Evolutionary conservation across 2,888 invertebrate genomes (phyloP).

Genomic region (Agonum fuliginosum): DNA sequence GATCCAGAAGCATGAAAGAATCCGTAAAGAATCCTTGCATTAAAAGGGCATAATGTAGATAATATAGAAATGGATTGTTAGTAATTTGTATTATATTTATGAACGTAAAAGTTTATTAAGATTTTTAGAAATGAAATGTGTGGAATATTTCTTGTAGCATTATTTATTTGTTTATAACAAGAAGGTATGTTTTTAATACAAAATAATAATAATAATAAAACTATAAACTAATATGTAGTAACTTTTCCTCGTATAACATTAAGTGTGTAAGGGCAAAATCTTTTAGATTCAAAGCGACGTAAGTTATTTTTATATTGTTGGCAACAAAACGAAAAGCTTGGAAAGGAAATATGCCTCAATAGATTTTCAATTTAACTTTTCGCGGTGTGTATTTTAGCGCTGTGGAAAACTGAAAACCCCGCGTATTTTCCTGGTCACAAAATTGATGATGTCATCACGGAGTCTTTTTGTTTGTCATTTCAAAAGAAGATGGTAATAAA

Average conservation of each 20-base stretch:
- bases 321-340: conserved; percentile 48
- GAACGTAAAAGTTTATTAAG: too few relatives aligned
- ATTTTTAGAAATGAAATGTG: too few relatives aligned
- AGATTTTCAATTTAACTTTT: conserved; percentile 57
- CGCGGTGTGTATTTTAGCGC: conserved; percentile 53
- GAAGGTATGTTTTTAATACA: too few relatives aligned
- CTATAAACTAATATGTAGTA: too few relatives aligned
- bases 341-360: conserved; percentile 55
- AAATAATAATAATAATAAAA: too few relatives aligned
- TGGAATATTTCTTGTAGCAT: too few relatives aligned
- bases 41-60: too few relatives aligned
- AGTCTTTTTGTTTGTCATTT: conserved; percentile 38
- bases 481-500: background rate
- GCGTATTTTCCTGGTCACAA: conserved; percentile 49
- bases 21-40: too few relatives aligned
- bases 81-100: too few relatives aligned
- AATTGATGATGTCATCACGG: conserved; percentile 42
- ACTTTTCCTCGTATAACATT: conserved; percentile 28
- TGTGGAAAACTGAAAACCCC: conserved; percentile 18
- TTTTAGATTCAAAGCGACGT: conserved; percentile 33
- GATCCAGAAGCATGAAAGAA: too few relatives aligned
- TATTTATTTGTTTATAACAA: too few relatives aligned
- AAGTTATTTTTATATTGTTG: conserved; percentile 56
- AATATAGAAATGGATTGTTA: too few relatives aligned
- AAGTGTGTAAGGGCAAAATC: conserved; percentile 15